Evolutionary conservation across 2,113 vertebrate species (phyloP), one percentile per base, ranked within the genome.

Genomic region (Burhinus oedicnemus): DNA sequence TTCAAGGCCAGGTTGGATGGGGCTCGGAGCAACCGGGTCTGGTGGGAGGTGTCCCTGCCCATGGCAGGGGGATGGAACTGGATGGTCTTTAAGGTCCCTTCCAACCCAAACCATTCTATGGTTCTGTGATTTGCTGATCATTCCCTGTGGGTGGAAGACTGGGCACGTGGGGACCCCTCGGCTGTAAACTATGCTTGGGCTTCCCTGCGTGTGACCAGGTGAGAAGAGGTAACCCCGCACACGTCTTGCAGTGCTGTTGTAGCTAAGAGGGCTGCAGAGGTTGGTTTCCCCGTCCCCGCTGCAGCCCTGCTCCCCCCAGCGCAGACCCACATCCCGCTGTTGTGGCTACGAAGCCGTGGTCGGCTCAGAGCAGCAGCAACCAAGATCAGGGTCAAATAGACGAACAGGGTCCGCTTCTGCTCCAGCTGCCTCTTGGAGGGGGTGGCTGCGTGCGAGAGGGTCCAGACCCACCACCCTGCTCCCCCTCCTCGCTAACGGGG

Each of bases 321-420:
- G 1, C 45, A 3, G 2, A 25, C 26, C 38, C 69, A 2, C 17
- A 3, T 44, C 61, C 47, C 4, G 0, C 44, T 4, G 6, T 6
- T 3, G 18, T 2, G 8, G 32, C 22, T 38, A 6, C 12, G 2
- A 32, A 27, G 55, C 72, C 0, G 3, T 3, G 4, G 19, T 29
- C 32, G 3, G 6, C 57, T 27, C 27, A 6, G 38, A 27, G 8
- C 14, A 38, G 18, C 27, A 14, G 17, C 38, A 6, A 2, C 47
- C 11, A 3, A 9, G 22, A 38, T 4, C 1, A 15, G 25, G 52
- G 4, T 12, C 4, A 9, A 17, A 9, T 1, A 34, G 51, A 6
- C 3, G 2, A 36, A 10, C 0, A 3, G 19, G 36, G 52, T n/a
- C 15, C 1, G 7, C 38, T 23, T 2, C 49, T 21, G 49, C 49